Conservation (phyloP, 2,113 vertebrate genomes). For the Pelodiscus sinensis region DNA sequence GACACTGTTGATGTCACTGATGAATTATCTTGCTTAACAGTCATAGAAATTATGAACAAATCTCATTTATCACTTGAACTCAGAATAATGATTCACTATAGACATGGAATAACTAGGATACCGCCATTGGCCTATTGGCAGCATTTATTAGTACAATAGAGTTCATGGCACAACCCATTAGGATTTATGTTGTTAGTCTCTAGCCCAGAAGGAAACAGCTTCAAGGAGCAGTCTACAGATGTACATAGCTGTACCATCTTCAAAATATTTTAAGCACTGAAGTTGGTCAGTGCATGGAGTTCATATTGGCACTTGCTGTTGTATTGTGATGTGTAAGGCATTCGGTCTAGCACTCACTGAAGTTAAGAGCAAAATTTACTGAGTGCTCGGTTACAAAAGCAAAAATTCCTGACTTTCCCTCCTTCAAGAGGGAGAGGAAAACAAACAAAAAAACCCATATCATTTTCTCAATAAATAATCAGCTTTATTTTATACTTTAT, state of each 20-base stretch:
- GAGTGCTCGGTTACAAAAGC: neutral
- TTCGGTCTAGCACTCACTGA: neutral
- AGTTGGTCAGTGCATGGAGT: neutral
- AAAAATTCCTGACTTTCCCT: no score
- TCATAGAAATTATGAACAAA: constrained; percentile 7
- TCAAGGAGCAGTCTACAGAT: neutral
- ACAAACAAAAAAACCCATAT: accelerated
- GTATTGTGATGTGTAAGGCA: neutral
- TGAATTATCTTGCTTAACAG: constrained; percentile 25
- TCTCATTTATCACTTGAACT: neutral
- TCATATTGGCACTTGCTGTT: constrained; percentile 9
- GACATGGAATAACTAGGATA: accelerated
- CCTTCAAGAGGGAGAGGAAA: neutral
- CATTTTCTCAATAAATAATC: neutral
- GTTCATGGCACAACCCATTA: neutral
- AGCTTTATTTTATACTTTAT: neutral
- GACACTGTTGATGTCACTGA: neutral
- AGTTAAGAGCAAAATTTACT: neutral
- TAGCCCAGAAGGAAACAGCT: neutral
- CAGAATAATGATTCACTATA: neutral
- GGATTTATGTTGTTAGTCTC: neutral
- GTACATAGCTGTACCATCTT: neutral
- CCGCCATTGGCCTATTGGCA: neutral
- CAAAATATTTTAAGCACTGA: neutral
- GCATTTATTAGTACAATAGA: neutral